Evolutionary conservation across 1,140 invertebrate species (phyloP).

Genomic region (Nephotettix cincticeps): DNA sequence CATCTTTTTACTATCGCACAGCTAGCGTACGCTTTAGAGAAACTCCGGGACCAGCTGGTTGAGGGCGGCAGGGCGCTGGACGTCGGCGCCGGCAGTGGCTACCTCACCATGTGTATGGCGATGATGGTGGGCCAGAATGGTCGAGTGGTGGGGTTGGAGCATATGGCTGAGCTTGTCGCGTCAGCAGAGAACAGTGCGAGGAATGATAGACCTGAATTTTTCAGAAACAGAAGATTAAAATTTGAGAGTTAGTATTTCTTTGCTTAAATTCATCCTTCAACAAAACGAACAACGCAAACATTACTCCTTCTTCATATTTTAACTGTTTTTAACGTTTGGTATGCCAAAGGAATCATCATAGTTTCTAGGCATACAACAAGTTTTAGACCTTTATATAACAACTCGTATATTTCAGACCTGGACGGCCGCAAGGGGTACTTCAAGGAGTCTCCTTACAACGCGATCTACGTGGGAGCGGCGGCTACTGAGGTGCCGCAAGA

Average conservation of each 20-base stretch:
- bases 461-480: constrained; percentile 94
- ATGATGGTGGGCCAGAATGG: constrained; percentile 80
- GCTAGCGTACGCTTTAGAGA: constrained; percentile 94
- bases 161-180: constrained; percentile 82
- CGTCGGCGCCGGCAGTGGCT: constrained; percentile 94
- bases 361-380: too few species aligned
- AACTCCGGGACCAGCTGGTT: constrained; percentile 77
- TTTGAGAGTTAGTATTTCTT: constrained; percentile 62
- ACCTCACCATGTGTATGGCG: constrained; percentile 94
- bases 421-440: constrained; percentile 81
- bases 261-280: too few species aligned
- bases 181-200: constrained; percentile 75
- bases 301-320: too few species aligned
- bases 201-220: constrained; percentile 67
- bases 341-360: too few species aligned
- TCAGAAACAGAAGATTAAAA: constrained; percentile 63
- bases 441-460: constrained; percentile 78
- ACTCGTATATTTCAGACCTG: constrained; percentile 59
- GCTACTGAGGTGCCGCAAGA: constrained; percentile 73
- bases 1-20: constrained; percentile 38
- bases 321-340: too few species aligned
- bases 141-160: constrained; percentile 87
- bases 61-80: constrained; percentile 83
- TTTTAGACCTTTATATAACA: neutral
- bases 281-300: too few species aligned